Percentiles rank a stretch among this genome's conserved stretches.
Conservation (phyloP, 2,888 invertebrate genomes). For the Lycophotia porphyrea region DNA sequence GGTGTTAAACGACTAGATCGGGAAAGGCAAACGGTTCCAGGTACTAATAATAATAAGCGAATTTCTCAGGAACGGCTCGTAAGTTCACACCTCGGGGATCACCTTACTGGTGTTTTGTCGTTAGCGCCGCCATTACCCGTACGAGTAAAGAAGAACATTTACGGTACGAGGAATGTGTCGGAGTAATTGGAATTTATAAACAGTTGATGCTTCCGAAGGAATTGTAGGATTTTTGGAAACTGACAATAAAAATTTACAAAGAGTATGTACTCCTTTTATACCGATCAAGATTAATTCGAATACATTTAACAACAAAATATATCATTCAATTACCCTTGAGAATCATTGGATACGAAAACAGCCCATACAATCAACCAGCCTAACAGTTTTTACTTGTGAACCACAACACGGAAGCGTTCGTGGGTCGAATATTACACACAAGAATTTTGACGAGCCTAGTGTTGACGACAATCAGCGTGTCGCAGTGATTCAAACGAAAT, state of each 20-base stretch:
- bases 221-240: constrained; percentile 11
- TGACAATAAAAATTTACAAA: constrained; percentile 10
- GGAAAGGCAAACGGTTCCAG: constrained; percentile 70
- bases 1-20: constrained; percentile 66
- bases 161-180: constrained; percentile 58
- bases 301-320: neutral
- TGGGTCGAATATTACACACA: constrained; percentile 54
- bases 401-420: constrained; percentile 61
- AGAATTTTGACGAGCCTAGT: constrained; percentile 63
- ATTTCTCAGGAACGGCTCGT: constrained; percentile 71
- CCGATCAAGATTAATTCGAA: constrained; percentile 2
- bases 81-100: constrained; percentile 75
- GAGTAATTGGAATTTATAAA: constrained; percentile 46
- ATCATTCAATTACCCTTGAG: constrained; percentile 37
- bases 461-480: constrained; percentile 62
- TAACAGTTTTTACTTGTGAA: constrained; percentile 34
- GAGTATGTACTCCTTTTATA: neutral
- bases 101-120: constrained; percentile 71
- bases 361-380: constrained; percentile 36
- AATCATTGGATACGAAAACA: constrained; percentile 27
- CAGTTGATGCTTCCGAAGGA: constrained; percentile 22
- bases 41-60: constrained; percentile 76
- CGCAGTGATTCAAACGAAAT: constrained; percentile 66
- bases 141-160: constrained; percentile 60
- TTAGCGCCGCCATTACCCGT: constrained; percentile 69